A percentile compares a stretch with the other conserved stretches of the same genome.
Conservation (phyloP, 1,140 invertebrate genomes). For the Acromyrmex heyeri region DNA sequence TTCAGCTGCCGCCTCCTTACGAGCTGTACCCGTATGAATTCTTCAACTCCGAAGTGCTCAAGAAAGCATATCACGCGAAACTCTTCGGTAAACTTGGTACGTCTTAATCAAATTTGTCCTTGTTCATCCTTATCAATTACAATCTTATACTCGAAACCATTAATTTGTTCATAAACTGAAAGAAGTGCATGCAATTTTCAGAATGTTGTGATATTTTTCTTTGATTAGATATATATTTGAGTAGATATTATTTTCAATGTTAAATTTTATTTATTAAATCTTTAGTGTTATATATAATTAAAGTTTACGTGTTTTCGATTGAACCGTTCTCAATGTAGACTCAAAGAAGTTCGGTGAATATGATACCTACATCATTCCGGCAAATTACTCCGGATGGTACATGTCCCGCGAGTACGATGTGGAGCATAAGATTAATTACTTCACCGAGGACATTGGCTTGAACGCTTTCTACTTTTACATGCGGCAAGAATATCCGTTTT, state of each 20-base stretch:
- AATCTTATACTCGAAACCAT: background rate
- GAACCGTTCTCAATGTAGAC: conserved; percentile 26
- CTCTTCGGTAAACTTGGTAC: conserved; percentile 72
- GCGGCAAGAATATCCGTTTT: conserved; percentile 86
- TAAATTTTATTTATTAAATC: background rate
- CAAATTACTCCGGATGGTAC: conserved; percentile 87
- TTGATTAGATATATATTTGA: background rate
- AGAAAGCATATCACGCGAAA: conserved; percentile 78
- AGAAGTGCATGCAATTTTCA: background rate
- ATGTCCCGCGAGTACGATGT: conserved; percentile 83
- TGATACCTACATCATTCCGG: conserved; percentile 81
- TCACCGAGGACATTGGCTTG: conserved; percentile 90
- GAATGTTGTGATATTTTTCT: background rate
- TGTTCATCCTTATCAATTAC: background rate
- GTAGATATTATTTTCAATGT: background rate
- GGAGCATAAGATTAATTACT: conserved; percentile 88
- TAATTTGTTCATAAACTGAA: background rate
- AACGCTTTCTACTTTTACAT: conserved; percentile 89
- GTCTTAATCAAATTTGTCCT: background rate
- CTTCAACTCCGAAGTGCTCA: conserved; percentile 84
- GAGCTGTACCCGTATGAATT: conserved; percentile 89
- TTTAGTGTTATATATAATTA: background rate
- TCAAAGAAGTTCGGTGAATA: conserved; percentile 31
- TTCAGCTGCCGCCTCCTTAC: conserved; percentile 88
- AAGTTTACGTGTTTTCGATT: background rate